A percentile compares a stretch with the other conserved stretches of the same genome.
phyloP scores from a whole-genome alignment of 2,113 vertebrate species.

The Eulacestoma nigropectus region DNA sequence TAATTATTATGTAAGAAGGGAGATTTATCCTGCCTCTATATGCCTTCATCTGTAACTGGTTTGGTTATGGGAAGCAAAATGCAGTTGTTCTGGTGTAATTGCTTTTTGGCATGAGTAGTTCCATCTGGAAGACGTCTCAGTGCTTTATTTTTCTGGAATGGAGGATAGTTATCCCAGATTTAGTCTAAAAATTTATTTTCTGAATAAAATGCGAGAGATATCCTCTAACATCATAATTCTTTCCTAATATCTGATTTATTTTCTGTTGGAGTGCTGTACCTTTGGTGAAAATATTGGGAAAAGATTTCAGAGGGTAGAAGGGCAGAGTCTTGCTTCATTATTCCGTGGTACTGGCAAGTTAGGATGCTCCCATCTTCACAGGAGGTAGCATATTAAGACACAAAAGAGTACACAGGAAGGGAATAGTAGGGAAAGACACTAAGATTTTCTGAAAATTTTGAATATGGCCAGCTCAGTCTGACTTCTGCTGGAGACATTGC shows the following conservation, averaged over 20 bases:
- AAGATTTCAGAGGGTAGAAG: neutral
- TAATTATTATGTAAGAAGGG: constrained; percentile 84
- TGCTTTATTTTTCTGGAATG: neutral
- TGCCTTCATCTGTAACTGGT: neutral
- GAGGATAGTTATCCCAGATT: neutral
- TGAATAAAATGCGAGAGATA: neutral
- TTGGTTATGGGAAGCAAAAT: neutral
- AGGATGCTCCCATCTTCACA: neutral
- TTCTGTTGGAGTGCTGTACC: neutral
- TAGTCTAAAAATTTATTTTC: neutral
- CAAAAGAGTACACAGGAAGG: neutral
- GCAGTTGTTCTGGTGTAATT: neutral
- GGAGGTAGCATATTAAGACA: neutral
- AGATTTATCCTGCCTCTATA: neutral
- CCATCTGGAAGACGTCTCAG: neutral
- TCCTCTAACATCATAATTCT: neutral
- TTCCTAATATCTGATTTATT: neutral
- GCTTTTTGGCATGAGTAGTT: neutral
- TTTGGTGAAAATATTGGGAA: neutral
- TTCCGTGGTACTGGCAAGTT: neutral
- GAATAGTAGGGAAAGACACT: neutral
- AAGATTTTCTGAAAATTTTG: neutral
- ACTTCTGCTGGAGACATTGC: neutral
- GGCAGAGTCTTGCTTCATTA: neutral
- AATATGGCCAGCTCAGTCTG: neutral